These are phyloP conservation scores for Sardinella longiceps DNA, from an alignment of 2,797 vertebrate species.

Conservation along the genomic window DNA sequence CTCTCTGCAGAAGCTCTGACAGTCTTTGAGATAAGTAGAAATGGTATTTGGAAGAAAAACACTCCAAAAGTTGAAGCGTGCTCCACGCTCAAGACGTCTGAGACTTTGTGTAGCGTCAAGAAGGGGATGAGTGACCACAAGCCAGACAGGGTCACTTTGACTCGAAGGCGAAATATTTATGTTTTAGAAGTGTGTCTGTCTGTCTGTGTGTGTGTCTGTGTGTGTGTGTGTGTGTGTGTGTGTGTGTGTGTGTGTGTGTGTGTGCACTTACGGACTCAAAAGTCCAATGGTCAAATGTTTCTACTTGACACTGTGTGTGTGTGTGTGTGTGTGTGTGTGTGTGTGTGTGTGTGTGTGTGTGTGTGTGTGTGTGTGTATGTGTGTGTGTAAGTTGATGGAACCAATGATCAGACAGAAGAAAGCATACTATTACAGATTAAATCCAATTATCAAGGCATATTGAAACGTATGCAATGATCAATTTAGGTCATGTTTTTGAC, in stretches of 20 bases:
- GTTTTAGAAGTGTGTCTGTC: neutral
- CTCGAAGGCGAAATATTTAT: neutral
- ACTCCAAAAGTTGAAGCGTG: neutral
- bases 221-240: neutral
- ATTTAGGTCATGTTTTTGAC: neutral
- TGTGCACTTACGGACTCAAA: no score
- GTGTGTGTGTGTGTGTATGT: neutral
- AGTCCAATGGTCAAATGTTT: no score
- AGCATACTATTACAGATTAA: neutral
- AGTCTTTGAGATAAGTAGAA: neutral
- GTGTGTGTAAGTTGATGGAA: neutral
- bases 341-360: neutral
- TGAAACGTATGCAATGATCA: neutral
- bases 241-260: neutral
- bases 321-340: neutral
- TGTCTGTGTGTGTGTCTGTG: neutral
- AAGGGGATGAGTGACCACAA: neutral
- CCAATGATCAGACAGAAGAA: neutral
- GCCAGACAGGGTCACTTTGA: neutral
- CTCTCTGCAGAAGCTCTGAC: neutral
- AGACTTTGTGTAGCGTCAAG: neutral
- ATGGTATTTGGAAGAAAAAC: slow-evolving; percentile 32
- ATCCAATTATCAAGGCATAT: neutral
- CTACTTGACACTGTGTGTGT: neutral
- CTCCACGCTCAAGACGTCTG: neutral